Conservation (phyloP, 2,888 invertebrate genomes). For the Toxonevra muliebris region DNA sequence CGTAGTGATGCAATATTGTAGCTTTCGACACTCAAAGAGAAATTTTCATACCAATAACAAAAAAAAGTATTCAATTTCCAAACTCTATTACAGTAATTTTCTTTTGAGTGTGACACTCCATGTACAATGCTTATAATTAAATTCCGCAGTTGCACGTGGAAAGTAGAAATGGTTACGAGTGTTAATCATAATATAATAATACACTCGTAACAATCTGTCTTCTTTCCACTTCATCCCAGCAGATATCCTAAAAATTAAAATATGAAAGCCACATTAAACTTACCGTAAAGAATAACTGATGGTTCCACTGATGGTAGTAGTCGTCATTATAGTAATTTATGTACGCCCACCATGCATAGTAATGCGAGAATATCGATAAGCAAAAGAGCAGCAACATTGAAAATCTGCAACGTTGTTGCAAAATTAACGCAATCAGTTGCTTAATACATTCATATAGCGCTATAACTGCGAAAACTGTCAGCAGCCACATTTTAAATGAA, state of each 20-base stretch:
- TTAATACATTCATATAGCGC: conserved; percentile 72
- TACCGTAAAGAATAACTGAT: conserved; percentile 72
- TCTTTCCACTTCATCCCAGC: too few species aligned
- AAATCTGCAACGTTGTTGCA: conserved; percentile 68
- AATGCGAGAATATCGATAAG: conserved; percentile 73
- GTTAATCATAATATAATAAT: background rate
- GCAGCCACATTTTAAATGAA: conserved; percentile 73
- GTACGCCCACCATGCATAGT: conserved; percentile 77
- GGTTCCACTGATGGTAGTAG: conserved; percentile 75
- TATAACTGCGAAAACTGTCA: conserved; percentile 70
- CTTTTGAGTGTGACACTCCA: background rate
- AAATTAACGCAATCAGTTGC: conserved; percentile 67
- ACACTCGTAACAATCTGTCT: too few species aligned
- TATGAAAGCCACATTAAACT: conserved; percentile 38
- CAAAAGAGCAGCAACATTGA: conserved; percentile 73
- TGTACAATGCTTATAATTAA: background rate
- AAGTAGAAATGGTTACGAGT: too few species aligned
- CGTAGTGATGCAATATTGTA: too few species aligned
- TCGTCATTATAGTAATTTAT: conserved; percentile 78
- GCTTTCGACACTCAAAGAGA: too few species aligned
- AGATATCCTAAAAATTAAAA: too few species aligned
- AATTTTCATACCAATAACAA: too few species aligned
- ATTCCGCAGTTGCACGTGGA: background rate
- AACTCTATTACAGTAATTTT: too few species aligned
- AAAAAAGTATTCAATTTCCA: too few species aligned